Evolutionary conservation across 2,888 invertebrate species (phyloP).

Genomic region (Amphipyra tragopoginis): DNA sequence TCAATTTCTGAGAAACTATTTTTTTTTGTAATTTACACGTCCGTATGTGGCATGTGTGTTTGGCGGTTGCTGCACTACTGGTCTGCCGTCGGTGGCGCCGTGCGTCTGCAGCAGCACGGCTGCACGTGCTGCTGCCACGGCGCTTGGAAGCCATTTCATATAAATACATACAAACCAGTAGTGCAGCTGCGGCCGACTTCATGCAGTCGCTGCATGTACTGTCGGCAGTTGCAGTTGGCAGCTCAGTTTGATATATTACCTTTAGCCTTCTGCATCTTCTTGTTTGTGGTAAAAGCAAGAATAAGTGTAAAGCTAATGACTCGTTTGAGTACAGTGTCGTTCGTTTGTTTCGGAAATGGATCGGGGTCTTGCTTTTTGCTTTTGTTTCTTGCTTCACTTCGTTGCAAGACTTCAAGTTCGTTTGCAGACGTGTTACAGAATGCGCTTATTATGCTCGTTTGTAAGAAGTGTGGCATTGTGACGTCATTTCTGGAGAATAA

Average conservation of each 20-base stretch:
- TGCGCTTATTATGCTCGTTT: conserved; percentile 36
- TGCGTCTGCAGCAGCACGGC: too few species aligned
- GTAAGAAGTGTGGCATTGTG: conserved; percentile 6
- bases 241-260: neutral
- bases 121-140: too few species aligned
- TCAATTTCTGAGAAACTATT: too few species aligned
- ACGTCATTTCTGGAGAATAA: conserved; percentile 5
- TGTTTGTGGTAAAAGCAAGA: conserved; percentile 39
- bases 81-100: too few species aligned
- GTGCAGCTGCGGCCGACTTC: too few species aligned
- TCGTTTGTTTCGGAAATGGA: conserved; percentile 74
- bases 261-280: conserved; percentile 26
- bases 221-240: too few species aligned
- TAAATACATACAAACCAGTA: too few species aligned
- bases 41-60: too few species aligned
- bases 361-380: conserved; percentile 56
- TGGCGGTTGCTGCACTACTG: too few species aligned
- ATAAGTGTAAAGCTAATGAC: conserved; percentile 69
- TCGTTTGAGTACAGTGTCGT: conserved; percentile 66
- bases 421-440: conserved; percentile 30
- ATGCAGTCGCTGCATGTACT: too few species aligned
- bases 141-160: too few species aligned
- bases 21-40: too few species aligned
- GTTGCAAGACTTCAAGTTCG: conserved; percentile 11
- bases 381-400: conserved; percentile 43